A percentile compares a stretch with the other conserved stretches of the same genome.
Conservation (phyloP, 2,113 vertebrate genomes). For the Xiphophorus couchianus region DNA sequence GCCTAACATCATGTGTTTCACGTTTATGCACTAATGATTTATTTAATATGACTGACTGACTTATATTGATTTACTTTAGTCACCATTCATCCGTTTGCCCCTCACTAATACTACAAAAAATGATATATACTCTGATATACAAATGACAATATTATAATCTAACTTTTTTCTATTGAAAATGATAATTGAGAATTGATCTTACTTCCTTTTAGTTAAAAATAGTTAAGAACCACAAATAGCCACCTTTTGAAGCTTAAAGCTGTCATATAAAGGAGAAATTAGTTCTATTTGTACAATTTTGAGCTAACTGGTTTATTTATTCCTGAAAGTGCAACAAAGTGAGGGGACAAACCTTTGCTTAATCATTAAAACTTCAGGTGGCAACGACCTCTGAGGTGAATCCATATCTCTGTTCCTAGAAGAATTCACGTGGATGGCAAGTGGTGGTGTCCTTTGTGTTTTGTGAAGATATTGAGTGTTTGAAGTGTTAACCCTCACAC, state of each 20-base stretch:
- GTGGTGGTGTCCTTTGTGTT: slow-evolving; percentile 83
- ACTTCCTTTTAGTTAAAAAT: slow-evolving; percentile 21
- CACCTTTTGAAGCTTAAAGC: slow-evolving; percentile 35
- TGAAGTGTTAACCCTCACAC: slow-evolving; percentile 85
- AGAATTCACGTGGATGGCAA: slow-evolving; percentile 80
- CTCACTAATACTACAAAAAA: neutral
- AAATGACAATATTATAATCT: neutral
- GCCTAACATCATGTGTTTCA: too few species aligned
- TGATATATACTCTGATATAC: neutral
- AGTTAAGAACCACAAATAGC: slow-evolving; percentile 24
- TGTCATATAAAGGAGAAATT: slow-evolving; percentile 68
- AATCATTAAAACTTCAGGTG: slow-evolving; percentile 82
- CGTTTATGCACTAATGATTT: too few species aligned
- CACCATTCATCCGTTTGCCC: too few species aligned
- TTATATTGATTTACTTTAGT: too few species aligned
- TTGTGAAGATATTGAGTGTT: slow-evolving; percentile 84
- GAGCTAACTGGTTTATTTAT: slow-evolving; percentile 65
- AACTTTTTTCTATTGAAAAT: neutral
- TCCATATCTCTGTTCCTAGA: slow-evolving; percentile 80
- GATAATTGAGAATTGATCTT: neutral
- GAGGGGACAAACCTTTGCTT: slow-evolving; percentile 79
- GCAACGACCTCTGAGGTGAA: slow-evolving; percentile 82
- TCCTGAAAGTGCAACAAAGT: slow-evolving; percentile 76
- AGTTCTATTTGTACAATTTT: slow-evolving; percentile 54
- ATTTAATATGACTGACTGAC: too few species aligned